A percentile compares a stretch with the other conserved stretches of the same genome.
Conservation (phyloP, 2,113 vertebrate species). For the Gobio gobio region DNA sequence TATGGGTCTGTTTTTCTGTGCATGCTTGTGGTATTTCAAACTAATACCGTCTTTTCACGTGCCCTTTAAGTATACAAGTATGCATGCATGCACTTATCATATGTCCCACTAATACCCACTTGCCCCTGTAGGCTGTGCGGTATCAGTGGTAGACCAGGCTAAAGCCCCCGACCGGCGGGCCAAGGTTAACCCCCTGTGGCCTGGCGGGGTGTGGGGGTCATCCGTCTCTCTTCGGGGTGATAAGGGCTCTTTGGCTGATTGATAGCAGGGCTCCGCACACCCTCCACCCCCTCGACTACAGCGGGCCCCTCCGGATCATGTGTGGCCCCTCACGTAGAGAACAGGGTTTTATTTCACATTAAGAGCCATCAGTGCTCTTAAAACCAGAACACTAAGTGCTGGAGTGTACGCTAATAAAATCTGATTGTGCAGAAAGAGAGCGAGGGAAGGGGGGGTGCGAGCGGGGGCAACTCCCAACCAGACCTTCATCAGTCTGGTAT, state of each 20-base stretch:
- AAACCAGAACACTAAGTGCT: constrained; percentile 76
- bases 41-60: constrained; percentile 58
- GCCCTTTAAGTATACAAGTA: constrained; percentile 42
- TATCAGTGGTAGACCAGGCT: constrained; percentile 1
- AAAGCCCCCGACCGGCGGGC: background rate
- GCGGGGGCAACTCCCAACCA: constrained; percentile 68
- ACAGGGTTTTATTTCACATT: constrained; percentile 68
- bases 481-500: constrained; percentile 85
- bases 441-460: background rate
- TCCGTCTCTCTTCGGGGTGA: constrained; percentile 46
- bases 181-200: constrained; percentile 37
- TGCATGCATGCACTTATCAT: constrained; percentile 38
- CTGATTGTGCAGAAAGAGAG: constrained; percentile 69
- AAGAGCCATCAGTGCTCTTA: constrained; percentile 74
- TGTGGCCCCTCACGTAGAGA: constrained; percentile 58
- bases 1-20: constrained; percentile 36
- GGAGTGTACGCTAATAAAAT: constrained; percentile 79
- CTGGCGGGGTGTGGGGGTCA: constrained; percentile 7
- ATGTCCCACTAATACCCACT: constrained; percentile 18
- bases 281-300: constrained; percentile 33
- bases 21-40: constrained; percentile 58
- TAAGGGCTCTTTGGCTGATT: constrained; percentile 58
- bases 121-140: background rate
- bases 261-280: constrained; percentile 48
- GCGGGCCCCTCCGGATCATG: constrained; percentile 50